Conservation (phyloP, 2,797 vertebrate genomes). For the Falco biarmicus region DNA sequence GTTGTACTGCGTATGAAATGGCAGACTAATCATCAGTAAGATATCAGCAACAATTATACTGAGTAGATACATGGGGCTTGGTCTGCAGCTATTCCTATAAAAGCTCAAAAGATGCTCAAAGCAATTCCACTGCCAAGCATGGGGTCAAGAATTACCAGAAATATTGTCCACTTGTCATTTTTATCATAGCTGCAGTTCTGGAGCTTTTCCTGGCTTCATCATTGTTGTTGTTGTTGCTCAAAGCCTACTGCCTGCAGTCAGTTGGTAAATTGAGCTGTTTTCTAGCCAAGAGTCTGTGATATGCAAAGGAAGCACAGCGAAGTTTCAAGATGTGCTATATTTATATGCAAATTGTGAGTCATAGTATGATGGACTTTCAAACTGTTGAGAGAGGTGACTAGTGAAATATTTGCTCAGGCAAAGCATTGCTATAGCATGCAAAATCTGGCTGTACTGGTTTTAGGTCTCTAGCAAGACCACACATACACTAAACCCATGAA, state of each 20-base stretch:
- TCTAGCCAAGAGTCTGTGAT: background rate
- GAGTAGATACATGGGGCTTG: conserved; percentile 80
- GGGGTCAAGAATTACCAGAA: conserved; percentile 23
- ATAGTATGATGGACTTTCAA: background rate
- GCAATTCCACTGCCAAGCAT: conserved; percentile 77
- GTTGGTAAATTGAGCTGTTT: background rate
- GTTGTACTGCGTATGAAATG: conserved; percentile 78
- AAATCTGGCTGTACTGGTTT: background rate
- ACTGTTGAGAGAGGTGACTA: background rate
- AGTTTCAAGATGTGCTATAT: background rate
- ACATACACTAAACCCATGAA: background rate
- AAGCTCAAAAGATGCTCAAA: conserved; percentile 80
- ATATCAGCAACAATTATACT: conserved; percentile 82
- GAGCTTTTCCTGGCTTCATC: background rate
- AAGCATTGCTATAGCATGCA: background rate
- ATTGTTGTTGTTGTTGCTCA: background rate
- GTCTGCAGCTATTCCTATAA: conserved; percentile 79
- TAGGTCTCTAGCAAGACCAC: background rate
- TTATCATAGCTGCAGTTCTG: background rate
- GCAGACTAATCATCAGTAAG: conserved; percentile 75
- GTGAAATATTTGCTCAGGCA: background rate
- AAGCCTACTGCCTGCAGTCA: background rate
- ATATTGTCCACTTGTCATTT: background rate
- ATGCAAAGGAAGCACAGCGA: background rate
- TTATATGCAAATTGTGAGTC: background rate